Evolutionary conservation across 1,140 invertebrate species (phyloP), one percentile per base, ranked within the genome.

Genomic region (Aphelenchoides fujianensis): DNA sequence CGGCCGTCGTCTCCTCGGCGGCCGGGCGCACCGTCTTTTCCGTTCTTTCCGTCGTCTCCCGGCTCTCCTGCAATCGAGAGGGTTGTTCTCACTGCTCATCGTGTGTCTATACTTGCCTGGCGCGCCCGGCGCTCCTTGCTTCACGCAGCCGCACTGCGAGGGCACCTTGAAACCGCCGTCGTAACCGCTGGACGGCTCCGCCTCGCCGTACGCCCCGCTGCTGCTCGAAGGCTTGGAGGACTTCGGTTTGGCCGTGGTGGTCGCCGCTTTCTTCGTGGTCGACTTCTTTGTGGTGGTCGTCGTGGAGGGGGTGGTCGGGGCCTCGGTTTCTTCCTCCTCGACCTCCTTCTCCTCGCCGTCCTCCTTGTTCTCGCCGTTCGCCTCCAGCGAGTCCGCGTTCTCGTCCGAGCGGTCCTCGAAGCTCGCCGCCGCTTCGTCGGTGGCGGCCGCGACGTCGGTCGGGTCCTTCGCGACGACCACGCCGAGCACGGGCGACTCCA

Each of bases 51-150:
- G 32, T 3, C 16, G 3, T 77, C 55, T 23, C 72, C 72, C 31
- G 57, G 16, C 2, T 19, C 23, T 69, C 63, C 37, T 16, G 64
- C 23, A 72, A 9, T 12, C 69, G 16, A 23, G 12, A 64, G 69
- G 9, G 23, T 27, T 27, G 55, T 72, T 19, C 34, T 19, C 35
- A 28, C n/a, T 73, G 23, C 16, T 19, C 30, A 48, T 68, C 75
- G 27, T 74, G 41, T 3, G 53, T 37, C 34, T 73, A 70, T n/a
- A 32, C 63, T 75, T 71, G 16, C 75, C 75, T 23, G 76, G 73
- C 7, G 37, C 31, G 7, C 75, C 75, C 12, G 71, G 54, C 9
- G 32, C n/a, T 63, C 71, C 71, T 27, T 77, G 27, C 53, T 66
- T 66, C 12, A 16, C 36, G 53, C 63, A 66, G 12, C 16, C 63